Conservation (phyloP, 2,113 vertebrate genomes). For the Arenaria interpres region DNA sequence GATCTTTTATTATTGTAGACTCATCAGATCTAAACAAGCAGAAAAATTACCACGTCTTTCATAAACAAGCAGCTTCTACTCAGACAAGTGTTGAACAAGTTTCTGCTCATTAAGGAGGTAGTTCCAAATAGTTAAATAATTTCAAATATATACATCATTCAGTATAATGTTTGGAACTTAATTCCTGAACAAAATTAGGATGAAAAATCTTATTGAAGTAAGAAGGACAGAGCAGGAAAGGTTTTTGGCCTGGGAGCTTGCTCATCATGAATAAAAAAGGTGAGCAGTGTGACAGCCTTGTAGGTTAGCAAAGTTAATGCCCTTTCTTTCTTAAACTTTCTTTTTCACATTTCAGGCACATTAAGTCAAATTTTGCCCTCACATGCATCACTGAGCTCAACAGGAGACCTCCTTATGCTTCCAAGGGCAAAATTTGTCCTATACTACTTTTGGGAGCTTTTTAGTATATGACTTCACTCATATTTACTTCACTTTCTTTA, state of each 20-base stretch:
- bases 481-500: not conserved
- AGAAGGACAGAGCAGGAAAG: not conserved
- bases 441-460: not conserved
- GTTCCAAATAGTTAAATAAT: not conserved
- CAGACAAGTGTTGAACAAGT: not conserved
- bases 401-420: slow-evolving; percentile 21
- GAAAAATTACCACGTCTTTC: not conserved
- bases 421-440: slow-evolving; percentile 25
- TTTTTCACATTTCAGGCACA: not conserved
- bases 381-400: slow-evolving; percentile 45
- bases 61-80: not conserved
- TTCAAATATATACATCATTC: not conserved
- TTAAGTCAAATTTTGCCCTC: slow-evolving; percentile 36
- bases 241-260: not conserved
- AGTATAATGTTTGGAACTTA: not conserved
- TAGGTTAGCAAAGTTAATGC: not conserved
- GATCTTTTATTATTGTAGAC: not conserved
- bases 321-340: not conserved
- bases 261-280: not conserved
- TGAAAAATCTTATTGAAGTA: not conserved
- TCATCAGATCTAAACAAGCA: not conserved
- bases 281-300: not conserved
- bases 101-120: not conserved
- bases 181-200: not conserved
- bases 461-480: not conserved